These are phyloP conservation scores for Apis florea DNA, from an alignment of 1,140 invertebrate genomes.

Conservation along the genomic window DNA sequence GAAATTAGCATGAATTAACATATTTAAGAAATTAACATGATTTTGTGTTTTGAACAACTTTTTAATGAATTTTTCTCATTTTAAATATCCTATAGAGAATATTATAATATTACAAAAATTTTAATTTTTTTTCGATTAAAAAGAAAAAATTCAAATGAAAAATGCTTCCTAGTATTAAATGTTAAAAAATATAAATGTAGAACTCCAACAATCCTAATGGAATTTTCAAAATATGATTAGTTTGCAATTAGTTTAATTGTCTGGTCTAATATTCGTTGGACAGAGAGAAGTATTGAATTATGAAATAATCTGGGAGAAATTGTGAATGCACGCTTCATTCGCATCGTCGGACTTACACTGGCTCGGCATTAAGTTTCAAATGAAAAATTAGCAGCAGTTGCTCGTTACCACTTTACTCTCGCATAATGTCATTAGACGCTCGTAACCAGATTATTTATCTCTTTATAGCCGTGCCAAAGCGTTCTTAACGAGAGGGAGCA, in stretches of 20 bases:
- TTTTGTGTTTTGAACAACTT: too few relatives aligned
- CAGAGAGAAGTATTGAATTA: background rate
- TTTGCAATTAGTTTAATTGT: background rate
- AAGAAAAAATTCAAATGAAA: too few relatives aligned
- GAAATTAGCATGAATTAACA: too few relatives aligned
- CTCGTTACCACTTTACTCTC: slow-evolving; percentile 42
- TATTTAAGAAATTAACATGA: too few relatives aligned
- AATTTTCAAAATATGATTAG: background rate
- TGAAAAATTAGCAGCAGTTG: slow-evolving; percentile 44
- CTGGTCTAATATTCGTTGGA: background rate
- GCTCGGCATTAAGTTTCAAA: slow-evolving; percentile 9
- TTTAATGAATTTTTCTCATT: too few relatives aligned
- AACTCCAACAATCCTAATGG: background rate
- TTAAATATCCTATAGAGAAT: too few relatives aligned
- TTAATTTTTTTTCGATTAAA: too few relatives aligned
- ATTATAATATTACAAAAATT: too few relatives aligned
- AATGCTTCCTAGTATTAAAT: too few relatives aligned
- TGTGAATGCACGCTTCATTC: slow-evolving; percentile 18
- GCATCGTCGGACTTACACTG: background rate
- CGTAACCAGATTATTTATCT: slow-evolving; percentile 36
- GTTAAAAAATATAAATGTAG: background rate
- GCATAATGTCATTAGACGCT: slow-evolving; percentile 34
- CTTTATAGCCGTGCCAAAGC: slow-evolving; percentile 32
- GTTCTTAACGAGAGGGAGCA: slow-evolving; percentile 19
- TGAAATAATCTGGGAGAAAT: slow-evolving; percentile 21